These are phyloP conservation scores for Mormyrops attenuatus DNA, from an alignment of 2,797 vertebrate species.

Conservation along the genomic window DNA sequence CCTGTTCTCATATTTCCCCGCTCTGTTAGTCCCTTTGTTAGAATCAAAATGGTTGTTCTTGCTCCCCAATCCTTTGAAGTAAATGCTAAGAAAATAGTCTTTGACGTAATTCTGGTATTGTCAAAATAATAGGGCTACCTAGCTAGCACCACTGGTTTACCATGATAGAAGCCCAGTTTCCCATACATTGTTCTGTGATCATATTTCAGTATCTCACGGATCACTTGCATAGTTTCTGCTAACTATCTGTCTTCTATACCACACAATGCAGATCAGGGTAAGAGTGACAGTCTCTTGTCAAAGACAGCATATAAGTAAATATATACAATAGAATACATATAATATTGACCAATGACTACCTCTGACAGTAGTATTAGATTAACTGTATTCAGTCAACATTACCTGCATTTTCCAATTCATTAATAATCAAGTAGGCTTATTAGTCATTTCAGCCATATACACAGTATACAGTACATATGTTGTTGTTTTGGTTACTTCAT, in stretches of 20 bases:
- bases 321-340: not conserved
- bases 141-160: not conserved
- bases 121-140: not conserved
- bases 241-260: not conserved
- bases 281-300: not conserved
- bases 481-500: not conserved
- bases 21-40: not conserved
- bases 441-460: not conserved
- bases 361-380: not conserved
- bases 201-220: not conserved
- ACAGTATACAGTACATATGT: not conserved
- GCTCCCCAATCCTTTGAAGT: not conserved
- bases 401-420: not conserved
- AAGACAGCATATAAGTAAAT: not conserved
- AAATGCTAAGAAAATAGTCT: not conserved
- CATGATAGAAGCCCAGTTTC: not conserved
- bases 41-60: not conserved
- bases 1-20: not conserved
- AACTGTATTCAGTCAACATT: not conserved
- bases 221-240: not conserved
- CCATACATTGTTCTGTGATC: not conserved
- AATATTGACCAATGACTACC: not conserved
- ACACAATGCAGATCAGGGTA: not conserved
- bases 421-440: not conserved
- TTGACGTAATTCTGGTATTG: not conserved